Percentiles rank a stretch among this genome's conserved stretches.
phyloP scores from a whole-genome alignment of 2,888 invertebrate genomes.

The Agapetus fuscipes region DNA sequence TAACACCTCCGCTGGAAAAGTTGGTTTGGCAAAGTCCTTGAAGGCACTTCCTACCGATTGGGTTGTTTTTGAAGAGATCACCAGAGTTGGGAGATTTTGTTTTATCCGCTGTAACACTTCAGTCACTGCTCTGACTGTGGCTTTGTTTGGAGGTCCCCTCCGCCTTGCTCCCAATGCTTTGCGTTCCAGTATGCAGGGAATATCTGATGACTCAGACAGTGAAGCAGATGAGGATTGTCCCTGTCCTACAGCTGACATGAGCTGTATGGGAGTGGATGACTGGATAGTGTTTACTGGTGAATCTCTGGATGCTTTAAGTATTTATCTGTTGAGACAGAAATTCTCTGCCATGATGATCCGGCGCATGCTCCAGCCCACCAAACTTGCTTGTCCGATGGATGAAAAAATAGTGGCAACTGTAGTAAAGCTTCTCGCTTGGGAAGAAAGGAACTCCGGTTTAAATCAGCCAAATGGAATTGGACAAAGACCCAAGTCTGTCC shows the following conservation, averaged over 20 bases:
- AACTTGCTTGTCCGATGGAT: slow-evolving; percentile 48
- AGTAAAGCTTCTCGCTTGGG: slow-evolving; percentile 56
- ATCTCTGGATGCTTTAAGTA: slow-evolving; percentile 53
- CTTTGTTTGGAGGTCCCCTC: slow-evolving; percentile 66
- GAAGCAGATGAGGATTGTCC: slow-evolving; percentile 31
- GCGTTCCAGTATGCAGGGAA: slow-evolving; percentile 37
- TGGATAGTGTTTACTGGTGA: slow-evolving; percentile 66
- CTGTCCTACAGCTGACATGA: slow-evolving; percentile 31
- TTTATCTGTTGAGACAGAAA: slow-evolving; percentile 61
- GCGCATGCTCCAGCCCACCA: slow-evolving; percentile 49
- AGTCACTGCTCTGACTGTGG: slow-evolving; percentile 71
- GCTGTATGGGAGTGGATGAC: slow-evolving; percentile 55
- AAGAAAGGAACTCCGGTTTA: slow-evolving; percentile 60
- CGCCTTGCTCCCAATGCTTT: slow-evolving; percentile 44
- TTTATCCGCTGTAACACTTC: slow-evolving; percentile 71
- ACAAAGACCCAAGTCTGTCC: slow-evolving; percentile 61
- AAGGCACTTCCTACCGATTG: slow-evolving; percentile 60
- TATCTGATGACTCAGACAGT: slow-evolving; percentile 41
- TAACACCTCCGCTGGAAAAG: slow-evolving; percentile 46
- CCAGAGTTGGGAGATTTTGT: slow-evolving; percentile 56
- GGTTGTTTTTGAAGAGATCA: slow-evolving; percentile 82
- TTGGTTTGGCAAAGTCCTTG: slow-evolving; percentile 26
- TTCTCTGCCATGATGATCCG: slow-evolving; percentile 59
- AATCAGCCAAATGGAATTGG: slow-evolving; percentile 67
- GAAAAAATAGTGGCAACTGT: slow-evolving; percentile 59